A percentile compares a stretch with the other conserved stretches of the same genome.
phyloP scores from a whole-genome alignment of 2,797 vertebrate genomes.

The Chloroceryle inda region DNA sequence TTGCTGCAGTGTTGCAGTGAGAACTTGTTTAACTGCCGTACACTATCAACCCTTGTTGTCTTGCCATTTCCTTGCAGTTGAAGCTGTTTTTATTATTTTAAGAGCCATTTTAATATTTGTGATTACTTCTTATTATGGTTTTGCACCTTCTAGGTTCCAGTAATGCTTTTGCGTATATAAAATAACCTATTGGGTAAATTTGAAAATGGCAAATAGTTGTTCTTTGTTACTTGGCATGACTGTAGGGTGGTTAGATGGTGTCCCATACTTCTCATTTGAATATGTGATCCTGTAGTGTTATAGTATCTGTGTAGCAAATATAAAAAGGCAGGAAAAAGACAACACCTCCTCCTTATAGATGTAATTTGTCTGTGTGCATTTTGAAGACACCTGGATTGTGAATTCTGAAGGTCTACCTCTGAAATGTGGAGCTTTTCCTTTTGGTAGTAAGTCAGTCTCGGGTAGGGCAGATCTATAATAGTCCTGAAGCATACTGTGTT shows the following conservation, averaged over 20 bases:
- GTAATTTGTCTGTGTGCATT: rapidly evolving
- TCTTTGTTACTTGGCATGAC: background rate
- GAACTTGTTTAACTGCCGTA: background rate
- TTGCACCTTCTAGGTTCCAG: background rate
- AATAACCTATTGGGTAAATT: background rate
- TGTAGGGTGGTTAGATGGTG: background rate
- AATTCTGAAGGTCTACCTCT: background rate
- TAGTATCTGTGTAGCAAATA: background rate
- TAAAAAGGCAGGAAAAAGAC: background rate
- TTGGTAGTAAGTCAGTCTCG: background rate
- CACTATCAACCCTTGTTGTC: background rate
- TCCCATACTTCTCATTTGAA: background rate
- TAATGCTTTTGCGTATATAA: background rate
- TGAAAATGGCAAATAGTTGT: background rate
- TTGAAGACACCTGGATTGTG: background rate
- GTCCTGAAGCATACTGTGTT: background rate
- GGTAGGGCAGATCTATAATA: background rate
- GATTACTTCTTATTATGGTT: background rate
- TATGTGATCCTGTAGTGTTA: background rate
- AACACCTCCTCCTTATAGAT: background rate
- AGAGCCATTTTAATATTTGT: background rate
- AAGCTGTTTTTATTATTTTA: background rate
- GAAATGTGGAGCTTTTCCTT: background rate
- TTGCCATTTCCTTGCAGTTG: background rate
- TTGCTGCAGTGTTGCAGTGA: background rate